These are phyloP conservation scores for Morone saxatilis DNA, from an alignment of 2,113 vertebrate genomes.

Conservation along the genomic window DNA sequence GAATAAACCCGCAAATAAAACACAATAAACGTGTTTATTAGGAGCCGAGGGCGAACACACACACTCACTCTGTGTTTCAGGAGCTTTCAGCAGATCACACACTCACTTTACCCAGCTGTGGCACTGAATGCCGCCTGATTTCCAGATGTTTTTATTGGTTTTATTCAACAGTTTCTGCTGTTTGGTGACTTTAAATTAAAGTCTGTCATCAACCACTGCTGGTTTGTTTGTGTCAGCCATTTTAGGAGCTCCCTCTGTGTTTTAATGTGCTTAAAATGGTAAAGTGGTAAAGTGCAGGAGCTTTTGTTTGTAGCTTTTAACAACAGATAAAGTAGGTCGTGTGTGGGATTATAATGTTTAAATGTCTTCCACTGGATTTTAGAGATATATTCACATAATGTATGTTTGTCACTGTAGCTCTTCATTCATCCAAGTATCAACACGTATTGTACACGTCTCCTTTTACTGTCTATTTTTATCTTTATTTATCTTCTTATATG, in stretches of 20 bases:
- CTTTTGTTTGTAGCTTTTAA: neutral
- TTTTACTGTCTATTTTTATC: too few relatives aligned
- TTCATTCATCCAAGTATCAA: too few relatives aligned
- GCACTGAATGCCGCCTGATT: neutral
- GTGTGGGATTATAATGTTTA: too few relatives aligned
- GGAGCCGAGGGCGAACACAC: too few relatives aligned
- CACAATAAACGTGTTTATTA: too few relatives aligned
- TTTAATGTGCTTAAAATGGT: neutral
- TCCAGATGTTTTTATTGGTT: neutral
- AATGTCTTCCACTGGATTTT: neutral
- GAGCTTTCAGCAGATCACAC: too few relatives aligned
- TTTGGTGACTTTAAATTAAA: too few relatives aligned
- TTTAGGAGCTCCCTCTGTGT: neutral
- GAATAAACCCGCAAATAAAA: neutral
- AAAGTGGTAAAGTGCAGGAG: neutral
- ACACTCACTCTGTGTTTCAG: too few relatives aligned
- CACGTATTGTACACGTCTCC: too few relatives aligned
- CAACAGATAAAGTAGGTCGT: too few relatives aligned
- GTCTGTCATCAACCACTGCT: neutral
- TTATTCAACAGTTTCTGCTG: neutral
- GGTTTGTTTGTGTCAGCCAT: conserved; percentile 24
- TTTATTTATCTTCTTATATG: too few relatives aligned
- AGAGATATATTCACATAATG: neutral
- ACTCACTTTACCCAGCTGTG: neutral
- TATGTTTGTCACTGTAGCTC: too few relatives aligned